These are phyloP conservation scores for Rhinoraja longicauda DNA, from an alignment of 2,797 vertebrate genomes.

Conservation along the genomic window DNA sequence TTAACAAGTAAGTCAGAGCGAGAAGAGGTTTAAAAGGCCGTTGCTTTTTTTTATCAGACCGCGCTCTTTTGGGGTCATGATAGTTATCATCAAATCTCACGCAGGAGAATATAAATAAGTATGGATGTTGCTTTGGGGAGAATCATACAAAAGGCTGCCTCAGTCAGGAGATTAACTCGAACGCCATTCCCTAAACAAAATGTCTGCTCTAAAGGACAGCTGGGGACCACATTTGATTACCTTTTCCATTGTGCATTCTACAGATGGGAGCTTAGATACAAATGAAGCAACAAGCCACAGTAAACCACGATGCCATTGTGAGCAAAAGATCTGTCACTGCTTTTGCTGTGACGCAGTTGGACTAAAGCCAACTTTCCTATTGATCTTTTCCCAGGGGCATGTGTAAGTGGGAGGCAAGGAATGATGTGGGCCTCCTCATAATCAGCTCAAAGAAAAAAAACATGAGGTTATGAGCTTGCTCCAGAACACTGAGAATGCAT, in stretches of 20 bases:
- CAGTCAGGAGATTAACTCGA: neutral
- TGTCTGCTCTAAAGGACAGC: neutral
- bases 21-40: neutral
- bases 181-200: neutral
- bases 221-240: slow-evolving; percentile 10
- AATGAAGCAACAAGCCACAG: neutral
- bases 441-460: too few species aligned
- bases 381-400: neutral
- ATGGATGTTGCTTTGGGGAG: slow-evolving; percentile 5
- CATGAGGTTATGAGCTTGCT: too few species aligned
- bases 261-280: neutral
- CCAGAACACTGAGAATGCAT: too few species aligned
- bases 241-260: slow-evolving; percentile 6
- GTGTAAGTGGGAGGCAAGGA: too few species aligned
- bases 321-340: neutral
- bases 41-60: neutral
- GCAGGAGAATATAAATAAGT: neutral
- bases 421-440: too few species aligned
- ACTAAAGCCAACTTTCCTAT: neutral
- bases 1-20: neutral
- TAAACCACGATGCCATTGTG: neutral
- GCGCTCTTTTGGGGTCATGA: neutral
- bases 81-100: neutral
- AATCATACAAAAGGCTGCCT: neutral
- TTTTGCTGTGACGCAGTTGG: neutral